These are phyloP conservation scores for Drosophila saltans DNA, from an alignment of 1,140 invertebrate species.

Conservation along the genomic window DNA sequence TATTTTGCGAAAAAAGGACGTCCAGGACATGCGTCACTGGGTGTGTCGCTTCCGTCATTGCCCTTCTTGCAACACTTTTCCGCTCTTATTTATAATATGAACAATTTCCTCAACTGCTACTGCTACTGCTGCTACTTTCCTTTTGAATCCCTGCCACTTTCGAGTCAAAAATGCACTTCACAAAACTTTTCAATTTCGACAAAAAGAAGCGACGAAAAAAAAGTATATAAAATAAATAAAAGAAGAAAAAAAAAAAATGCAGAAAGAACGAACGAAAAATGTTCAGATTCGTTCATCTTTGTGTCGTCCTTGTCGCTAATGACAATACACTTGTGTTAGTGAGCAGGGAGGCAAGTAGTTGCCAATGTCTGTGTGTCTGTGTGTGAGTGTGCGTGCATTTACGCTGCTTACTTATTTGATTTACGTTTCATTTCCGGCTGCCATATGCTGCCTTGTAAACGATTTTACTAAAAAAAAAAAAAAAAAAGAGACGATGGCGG, in stretches of 20 bases:
- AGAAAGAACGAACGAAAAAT: slow-evolving; percentile 22
- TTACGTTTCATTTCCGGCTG: slow-evolving; percentile 82
- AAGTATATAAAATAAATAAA: not conserved
- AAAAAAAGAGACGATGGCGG: slow-evolving; percentile 26
- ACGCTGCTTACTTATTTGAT: slow-evolving; percentile 80
- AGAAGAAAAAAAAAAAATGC: not conserved
- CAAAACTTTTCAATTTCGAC: slow-evolving; percentile 74
- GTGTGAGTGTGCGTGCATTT: slow-evolving; percentile 63
- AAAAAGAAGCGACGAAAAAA: slow-evolving; percentile 14
- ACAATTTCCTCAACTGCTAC: slow-evolving; percentile 65
- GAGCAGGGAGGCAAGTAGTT: not conserved
- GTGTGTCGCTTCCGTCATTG: slow-evolving; percentile 69
- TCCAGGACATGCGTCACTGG: slow-evolving; percentile 66
- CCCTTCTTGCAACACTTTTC: slow-evolving; percentile 72
- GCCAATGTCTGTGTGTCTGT: slow-evolving; percentile 15
- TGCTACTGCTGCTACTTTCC: slow-evolving; percentile 31
- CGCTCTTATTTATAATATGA: slow-evolving; percentile 81
- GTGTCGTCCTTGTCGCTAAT: slow-evolving; percentile 73
- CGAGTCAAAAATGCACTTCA: slow-evolving; percentile 72
- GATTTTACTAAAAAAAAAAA: slow-evolving; percentile 48
- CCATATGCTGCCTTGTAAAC: slow-evolving; percentile 77
- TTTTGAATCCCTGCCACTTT: slow-evolving; percentile 70
- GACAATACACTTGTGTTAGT: slow-evolving; percentile 72
- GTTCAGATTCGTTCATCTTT: slow-evolving; percentile 54
- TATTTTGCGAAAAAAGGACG: slow-evolving; percentile 16